These are phyloP conservation scores for Automeris io DNA, from an alignment of 2,888 invertebrate genomes.

Conservation along the genomic window DNA sequence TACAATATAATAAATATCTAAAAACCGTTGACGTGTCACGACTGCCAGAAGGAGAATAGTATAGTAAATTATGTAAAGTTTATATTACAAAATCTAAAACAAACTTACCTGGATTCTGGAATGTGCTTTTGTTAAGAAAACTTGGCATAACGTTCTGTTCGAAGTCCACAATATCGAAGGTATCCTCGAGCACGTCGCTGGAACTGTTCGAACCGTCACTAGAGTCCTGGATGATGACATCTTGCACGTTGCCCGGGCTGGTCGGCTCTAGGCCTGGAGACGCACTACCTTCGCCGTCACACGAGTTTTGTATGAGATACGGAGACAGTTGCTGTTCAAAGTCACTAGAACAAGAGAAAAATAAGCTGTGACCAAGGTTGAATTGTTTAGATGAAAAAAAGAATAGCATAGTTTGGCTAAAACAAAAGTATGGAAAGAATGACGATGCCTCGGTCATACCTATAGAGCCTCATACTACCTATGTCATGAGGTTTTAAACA, in stretches of 20 bases:
- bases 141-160: conserved; percentile 66
- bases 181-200: conserved; percentile 36
- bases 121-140: conserved; percentile 63
- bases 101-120: conserved; percentile 48
- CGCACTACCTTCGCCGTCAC: conserved; percentile 46
- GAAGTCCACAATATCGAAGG: conserved; percentile 60
- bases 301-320: conserved; percentile 65
- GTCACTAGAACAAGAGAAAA: too few species aligned
- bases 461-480: too few species aligned
- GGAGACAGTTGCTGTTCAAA: conserved; percentile 79
- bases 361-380: too few species aligned
- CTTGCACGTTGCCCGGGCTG: conserved; percentile 44
- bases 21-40: too few species aligned
- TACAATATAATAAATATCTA: too few species aligned
- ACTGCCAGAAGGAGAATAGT: too few species aligned
- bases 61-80: too few species aligned
- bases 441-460: too few species aligned
- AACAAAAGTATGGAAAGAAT: too few species aligned
- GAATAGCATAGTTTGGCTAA: too few species aligned
- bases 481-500: too few species aligned
- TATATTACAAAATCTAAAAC: neutral
- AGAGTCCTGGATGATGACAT: conserved; percentile 51
- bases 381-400: too few species aligned
- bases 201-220: conserved; percentile 44
- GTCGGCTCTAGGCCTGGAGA: conserved; percentile 39